Evolutionary conservation across 2,888 invertebrate species (phyloP), one percentile per base, ranked within the genome.

Genomic region (Drosophila vallismaia): DNA sequence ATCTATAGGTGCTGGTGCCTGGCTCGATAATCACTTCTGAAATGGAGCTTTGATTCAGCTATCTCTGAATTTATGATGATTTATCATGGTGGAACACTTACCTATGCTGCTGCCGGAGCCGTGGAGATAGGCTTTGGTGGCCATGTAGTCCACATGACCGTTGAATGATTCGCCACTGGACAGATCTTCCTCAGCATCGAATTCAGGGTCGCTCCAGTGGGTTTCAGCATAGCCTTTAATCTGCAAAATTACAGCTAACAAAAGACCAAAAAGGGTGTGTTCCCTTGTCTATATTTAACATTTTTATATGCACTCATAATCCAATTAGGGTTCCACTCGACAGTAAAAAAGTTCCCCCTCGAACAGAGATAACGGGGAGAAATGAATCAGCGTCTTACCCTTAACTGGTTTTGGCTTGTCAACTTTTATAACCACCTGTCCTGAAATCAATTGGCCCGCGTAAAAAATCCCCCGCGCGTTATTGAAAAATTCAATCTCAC

Each of bases 1-100:
- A 94, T 1, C 90, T 91, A 71, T 92, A 93, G 0, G 91, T 92
- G 58, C 93, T 92, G 2, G 89, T 88, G 4, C 94, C 94, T 0
- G 92, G 90, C 7, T 91, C 79, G 2, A 94, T 85, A n/a, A 74
- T 49, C 2, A 72, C 54, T 12, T 56, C 84, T 81, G 24, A 46
- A 69, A 51, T 33, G 44, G 31, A 28, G 45, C 63, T 31, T 52
- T 36, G 28, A 58, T 54, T 44, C 48, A n/a, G 4, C 8, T 31
- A 36, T 48, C 42, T 40, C 2, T 33, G 19, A 31, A 24, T 45
- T 57, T 67, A 29, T 33, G 5, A 14, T 46, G 14, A 56, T 38
- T 66, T 56, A 52, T 14, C n/a, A 9, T 67, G 33, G 57, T 36
- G 29, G 9, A 40, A 26, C 12, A 26, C 63, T 5, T 2, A 70